Evolutionary conservation across 1,140 invertebrate genomes (phyloP).

Genomic region (Drosophila willistoni): DNA sequence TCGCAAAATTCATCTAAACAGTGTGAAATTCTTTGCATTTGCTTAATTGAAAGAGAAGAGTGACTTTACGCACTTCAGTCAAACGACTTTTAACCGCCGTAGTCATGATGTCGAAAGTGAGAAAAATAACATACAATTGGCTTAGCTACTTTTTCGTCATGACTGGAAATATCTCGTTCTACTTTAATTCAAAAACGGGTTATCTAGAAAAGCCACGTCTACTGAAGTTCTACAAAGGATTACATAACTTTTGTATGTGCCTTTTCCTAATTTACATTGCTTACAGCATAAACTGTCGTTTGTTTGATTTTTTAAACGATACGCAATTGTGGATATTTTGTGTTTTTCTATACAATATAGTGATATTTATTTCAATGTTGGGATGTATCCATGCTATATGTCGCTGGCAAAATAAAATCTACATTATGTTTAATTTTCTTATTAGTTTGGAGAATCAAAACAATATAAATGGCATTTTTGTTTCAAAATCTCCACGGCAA

Average conservation of each 20-base stretch:
- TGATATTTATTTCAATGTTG: neutral
- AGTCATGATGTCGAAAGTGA: neutral
- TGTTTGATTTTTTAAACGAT: neutral
- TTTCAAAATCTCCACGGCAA: neutral
- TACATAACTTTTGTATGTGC: neutral
- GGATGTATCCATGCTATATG: slow-evolving; percentile 14
- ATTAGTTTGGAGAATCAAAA: slow-evolving; percentile 5
- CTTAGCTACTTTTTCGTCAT: neutral
- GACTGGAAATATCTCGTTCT: neutral
- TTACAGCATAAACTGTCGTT: neutral
- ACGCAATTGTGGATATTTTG: neutral
- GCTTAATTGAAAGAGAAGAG: neutral
- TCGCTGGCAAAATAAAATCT: slow-evolving; percentile 31
- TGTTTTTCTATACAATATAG: neutral
- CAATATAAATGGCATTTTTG: neutral
- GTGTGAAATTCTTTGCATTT: neutral
- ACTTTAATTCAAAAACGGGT: neutral
- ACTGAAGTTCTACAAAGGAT: neutral
- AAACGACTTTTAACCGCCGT: neutral
- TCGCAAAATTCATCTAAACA: too few species aligned
- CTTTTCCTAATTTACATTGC: neutral
- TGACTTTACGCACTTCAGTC: neutral
- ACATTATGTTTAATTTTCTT: neutral
- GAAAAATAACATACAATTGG: neutral
- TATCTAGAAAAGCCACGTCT: neutral